A percentile compares a stretch with the other conserved stretches of the same genome.
phyloP scores from a whole-genome alignment of 1,140 invertebrate genomes.

The Drosophila kanapiae region DNA sequence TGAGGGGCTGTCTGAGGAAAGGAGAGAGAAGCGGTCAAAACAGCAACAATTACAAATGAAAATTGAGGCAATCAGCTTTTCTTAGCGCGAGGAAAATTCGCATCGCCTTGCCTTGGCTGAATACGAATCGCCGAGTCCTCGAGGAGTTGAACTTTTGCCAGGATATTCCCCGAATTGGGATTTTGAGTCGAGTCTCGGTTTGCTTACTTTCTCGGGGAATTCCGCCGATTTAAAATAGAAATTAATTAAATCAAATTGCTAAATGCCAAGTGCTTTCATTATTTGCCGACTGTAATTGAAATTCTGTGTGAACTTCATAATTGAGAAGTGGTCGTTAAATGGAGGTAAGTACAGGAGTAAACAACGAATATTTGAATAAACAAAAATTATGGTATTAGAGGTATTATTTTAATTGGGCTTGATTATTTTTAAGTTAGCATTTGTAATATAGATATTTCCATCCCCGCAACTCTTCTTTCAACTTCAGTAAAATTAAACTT shows the following conservation, averaged over 20 bases:
- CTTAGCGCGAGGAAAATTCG: conserved; percentile 34
- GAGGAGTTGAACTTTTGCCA: conserved; percentile 41
- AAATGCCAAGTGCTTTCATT: conserved; percentile 21
- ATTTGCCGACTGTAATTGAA: conserved; percentile 28
- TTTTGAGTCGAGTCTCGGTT: not conserved
- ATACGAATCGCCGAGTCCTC: conserved; percentile 16
- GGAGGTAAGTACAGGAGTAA: not conserved
- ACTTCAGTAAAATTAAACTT: not conserved
- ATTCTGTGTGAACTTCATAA: not conserved
- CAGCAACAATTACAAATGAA: conserved; percentile 64
- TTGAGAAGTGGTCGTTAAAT: not conserved
- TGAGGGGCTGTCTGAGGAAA: not conserved
- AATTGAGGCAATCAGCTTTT: conserved; percentile 66
- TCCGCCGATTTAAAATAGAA: conserved; percentile 25
- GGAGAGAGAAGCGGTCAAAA: not conserved
- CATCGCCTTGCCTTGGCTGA: conserved; percentile 20
- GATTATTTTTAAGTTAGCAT: no score
- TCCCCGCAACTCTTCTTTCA: not conserved
- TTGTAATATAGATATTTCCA: no score
- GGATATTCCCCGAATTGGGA: conserved; percentile 34
- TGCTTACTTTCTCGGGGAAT: conserved; percentile 9
- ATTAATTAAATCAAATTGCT: conserved; percentile 29
- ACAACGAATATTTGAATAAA: not conserved
- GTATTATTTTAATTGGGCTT: no score
- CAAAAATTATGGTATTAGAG: not conserved